Percentiles rank a stretch among this genome's conserved stretches.
Evolutionary conservation across 2,888 invertebrate genomes (phyloP).

Genomic region (Spialia ferax): DNA sequence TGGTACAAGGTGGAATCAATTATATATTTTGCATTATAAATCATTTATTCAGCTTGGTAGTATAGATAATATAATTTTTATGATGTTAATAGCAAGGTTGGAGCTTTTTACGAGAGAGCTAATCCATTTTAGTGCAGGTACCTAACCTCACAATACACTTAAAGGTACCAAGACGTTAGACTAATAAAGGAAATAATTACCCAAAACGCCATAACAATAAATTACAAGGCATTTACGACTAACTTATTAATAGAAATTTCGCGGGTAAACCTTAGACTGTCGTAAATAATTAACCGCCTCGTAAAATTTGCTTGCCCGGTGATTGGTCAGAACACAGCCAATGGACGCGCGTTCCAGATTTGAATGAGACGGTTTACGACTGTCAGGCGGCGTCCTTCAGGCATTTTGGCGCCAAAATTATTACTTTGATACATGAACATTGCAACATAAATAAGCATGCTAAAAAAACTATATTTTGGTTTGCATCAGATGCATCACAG

Average conservation of each 20-base stretch:
- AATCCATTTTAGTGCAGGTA: slow-evolving; percentile 15
- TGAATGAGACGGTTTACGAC: slow-evolving; percentile 84
- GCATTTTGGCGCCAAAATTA: slow-evolving; percentile 85
- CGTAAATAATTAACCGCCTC: slow-evolving; percentile 81
- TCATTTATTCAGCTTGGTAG: too few species aligned
- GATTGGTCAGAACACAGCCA: slow-evolving; percentile 77
- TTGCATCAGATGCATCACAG: not conserved
- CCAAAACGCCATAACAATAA: slow-evolving; percentile 77
- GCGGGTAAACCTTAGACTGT: slow-evolving; percentile 81
- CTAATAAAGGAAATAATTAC: slow-evolving; percentile 84
- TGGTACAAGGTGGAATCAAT: too few species aligned
- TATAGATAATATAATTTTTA: not conserved
- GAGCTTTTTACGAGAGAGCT: slow-evolving; percentile 11
- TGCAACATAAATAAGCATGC: too few species aligned
- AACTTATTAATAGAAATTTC: slow-evolving; percentile 86
- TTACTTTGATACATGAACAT: not conserved
- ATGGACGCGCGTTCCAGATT: slow-evolving; percentile 75
- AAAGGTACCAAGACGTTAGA: slow-evolving; percentile 62
- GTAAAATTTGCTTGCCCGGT: slow-evolving; percentile 75
- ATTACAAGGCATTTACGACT: slow-evolving; percentile 80
- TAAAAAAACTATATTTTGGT: too few species aligned
- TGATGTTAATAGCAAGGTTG: slow-evolving; percentile 5
- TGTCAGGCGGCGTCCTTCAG: slow-evolving; percentile 77
- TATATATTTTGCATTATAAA: too few species aligned
- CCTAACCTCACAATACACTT: slow-evolving; percentile 30